phyloP scores from a whole-genome alignment of 2,113 vertebrate species.

The Ornithorhynchus anatinus region DNA sequence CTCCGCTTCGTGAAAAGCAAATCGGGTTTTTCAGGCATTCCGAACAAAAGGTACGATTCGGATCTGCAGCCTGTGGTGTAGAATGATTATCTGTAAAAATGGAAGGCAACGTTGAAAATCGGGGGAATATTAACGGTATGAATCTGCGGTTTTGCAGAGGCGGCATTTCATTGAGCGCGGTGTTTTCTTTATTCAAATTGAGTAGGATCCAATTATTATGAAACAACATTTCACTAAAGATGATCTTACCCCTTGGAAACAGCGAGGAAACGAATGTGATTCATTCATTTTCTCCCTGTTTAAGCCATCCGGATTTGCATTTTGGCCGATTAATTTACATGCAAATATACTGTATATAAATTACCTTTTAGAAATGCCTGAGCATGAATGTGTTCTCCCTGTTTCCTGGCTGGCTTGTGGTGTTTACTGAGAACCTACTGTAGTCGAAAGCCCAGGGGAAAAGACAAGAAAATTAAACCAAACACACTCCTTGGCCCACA shows the following conservation, averaged over 20 bases:
- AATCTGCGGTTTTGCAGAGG: constrained; percentile 20
- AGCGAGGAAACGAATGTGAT: not conserved
- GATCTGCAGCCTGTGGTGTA: constrained; percentile 1
- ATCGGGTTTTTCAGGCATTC: not conserved
- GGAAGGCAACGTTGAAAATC: constrained; percentile 2
- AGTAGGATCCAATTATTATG: constrained; percentile 3
- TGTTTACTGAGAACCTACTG: too few species aligned
- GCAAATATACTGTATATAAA: constrained; percentile 42
- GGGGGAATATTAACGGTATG: constrained; percentile 5
- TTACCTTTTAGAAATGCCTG: constrained; percentile 14
- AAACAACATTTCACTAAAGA: constrained; percentile 2
- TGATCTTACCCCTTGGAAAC: not conserved
- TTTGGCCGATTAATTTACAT: constrained; percentile 56
- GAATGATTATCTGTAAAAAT: constrained; percentile 30
- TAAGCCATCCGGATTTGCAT: constrained; percentile 25
- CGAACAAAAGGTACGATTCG: constrained; percentile 8
- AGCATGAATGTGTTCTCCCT: not conserved
- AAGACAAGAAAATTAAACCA: too few species aligned
- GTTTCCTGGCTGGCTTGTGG: not conserved
- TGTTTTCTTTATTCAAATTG: constrained; percentile 17
- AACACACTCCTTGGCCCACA: too few species aligned
- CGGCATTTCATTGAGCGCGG: not conserved
- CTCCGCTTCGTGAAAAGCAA: constrained; percentile 14
- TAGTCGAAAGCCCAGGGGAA: too few species aligned
- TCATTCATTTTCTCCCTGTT: constrained; percentile 20